Conservation (phyloP, 2,797 vertebrate species). For the Staurois parvus region DNA sequence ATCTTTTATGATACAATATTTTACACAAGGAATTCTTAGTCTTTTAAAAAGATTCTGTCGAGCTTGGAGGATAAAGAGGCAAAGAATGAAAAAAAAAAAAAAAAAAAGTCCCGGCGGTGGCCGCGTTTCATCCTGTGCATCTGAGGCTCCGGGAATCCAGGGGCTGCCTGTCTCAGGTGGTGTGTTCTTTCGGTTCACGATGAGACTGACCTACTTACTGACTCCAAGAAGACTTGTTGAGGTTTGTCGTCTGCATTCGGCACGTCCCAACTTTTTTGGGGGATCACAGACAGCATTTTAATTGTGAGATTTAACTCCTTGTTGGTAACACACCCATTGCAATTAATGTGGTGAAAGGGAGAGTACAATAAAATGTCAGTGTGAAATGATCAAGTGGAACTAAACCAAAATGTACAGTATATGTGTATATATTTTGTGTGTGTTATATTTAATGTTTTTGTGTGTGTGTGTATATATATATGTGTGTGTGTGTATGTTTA, state of each 20-base stretch:
- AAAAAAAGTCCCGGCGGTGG: conserved; percentile 7
- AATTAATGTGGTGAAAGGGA: too few species aligned
- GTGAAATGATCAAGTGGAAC: too few species aligned
- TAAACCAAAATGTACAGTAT: too few species aligned
- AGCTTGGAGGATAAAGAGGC: conserved; percentile 37
- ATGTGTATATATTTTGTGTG: too few species aligned
- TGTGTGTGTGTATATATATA: too few species aligned
- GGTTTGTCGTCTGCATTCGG: background rate
- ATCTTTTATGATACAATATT: conserved; percentile 50
- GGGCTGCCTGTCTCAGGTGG: conserved; percentile 24
- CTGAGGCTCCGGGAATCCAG: conserved; percentile 25
- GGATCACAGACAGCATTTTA: too few species aligned
- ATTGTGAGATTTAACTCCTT: too few species aligned
- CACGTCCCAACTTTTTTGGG: too few species aligned
- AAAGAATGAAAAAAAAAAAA: background rate
- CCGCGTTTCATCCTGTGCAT: conserved; percentile 9
- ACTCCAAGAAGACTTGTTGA: conserved; percentile 6
- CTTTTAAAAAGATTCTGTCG: conserved; percentile 25
- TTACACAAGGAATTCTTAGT: conserved; percentile 51
- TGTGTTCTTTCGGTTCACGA: conserved; percentile 18
- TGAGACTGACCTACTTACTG: conserved; percentile 24
- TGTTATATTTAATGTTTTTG: too few species aligned
- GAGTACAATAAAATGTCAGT: too few species aligned
- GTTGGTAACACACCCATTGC: too few species aligned
- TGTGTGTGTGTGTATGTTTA: too few species aligned